phyloP scores from a whole-genome alignment of 2,888 invertebrate genomes.

The Heteromyza rotundicornis region DNA sequence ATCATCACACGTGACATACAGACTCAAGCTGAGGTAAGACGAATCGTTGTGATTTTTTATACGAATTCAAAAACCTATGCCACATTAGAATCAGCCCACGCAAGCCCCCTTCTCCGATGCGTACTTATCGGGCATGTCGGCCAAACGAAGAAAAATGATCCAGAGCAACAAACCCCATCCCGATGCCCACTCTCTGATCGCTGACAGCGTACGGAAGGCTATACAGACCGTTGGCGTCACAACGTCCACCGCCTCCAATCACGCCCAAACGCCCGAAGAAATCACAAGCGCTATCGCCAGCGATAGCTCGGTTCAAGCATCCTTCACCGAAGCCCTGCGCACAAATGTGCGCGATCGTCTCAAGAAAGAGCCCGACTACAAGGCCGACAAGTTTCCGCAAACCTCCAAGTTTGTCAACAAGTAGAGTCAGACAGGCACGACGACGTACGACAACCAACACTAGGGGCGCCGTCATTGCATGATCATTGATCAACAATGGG shows the following conservation, averaged over 20 bases:
- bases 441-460: too few relatives aligned
- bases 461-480: too few relatives aligned
- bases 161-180: conserved; percentile 55
- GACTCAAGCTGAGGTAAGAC: conserved; percentile 67
- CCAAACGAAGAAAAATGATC: conserved; percentile 82
- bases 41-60: conserved; percentile 8
- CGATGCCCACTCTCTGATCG: conserved; percentile 53
- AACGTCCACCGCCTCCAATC: conserved; percentile 39
- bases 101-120: conserved; percentile 82
- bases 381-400: conserved; percentile 60
- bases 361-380: conserved; percentile 57
- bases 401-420: conserved; percentile 59
- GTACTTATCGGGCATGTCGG: conserved; percentile 88
- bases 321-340: conserved; percentile 58
- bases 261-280: conserved; percentile 43
- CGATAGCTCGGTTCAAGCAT: conserved; percentile 55
- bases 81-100: conserved; percentile 39
- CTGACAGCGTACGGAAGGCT: conserved; percentile 57
- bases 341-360: conserved; percentile 55
- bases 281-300: conserved; percentile 53
- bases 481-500: too few relatives aligned
- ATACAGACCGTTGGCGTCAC: conserved; percentile 51
- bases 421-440: too few relatives aligned
- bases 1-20: conserved; percentile 82
- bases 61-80: too few relatives aligned